Percentiles rank a stretch among this genome's conserved stretches.
These are phyloP conservation scores for Drosophila gunungcola DNA, from an alignment of 1,140 invertebrate species.

Conservation along the genomic window DNA sequence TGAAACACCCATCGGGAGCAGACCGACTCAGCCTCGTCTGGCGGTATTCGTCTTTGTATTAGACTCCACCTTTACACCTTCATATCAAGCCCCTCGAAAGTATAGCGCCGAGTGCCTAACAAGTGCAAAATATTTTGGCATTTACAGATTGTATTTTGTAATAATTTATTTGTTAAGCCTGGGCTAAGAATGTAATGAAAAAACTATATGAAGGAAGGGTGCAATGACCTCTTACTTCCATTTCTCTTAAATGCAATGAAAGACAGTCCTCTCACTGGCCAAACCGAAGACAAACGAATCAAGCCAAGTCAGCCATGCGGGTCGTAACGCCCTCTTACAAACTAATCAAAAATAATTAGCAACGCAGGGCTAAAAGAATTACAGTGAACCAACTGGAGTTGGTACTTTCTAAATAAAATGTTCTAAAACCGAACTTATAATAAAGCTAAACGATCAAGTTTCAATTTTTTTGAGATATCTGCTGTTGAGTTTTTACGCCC, in stretches of 20 bases:
- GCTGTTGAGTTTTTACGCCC: too few relatives aligned
- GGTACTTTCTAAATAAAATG: slow-evolving; percentile 1
- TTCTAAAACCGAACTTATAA: too few relatives aligned
- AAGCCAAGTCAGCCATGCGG: slow-evolving; percentile 51
- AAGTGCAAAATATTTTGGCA: slow-evolving; percentile 47
- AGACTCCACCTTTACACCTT: not conserved
- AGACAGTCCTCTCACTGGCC: slow-evolving; percentile 30
- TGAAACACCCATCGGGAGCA: too few relatives aligned
- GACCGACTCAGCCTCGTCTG: too few relatives aligned
- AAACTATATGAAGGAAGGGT: not conserved
- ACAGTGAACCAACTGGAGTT: slow-evolving; percentile 5
- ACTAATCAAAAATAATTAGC: slow-evolving; percentile 79
- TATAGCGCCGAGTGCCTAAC: slow-evolving; percentile 29
- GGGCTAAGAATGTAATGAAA: not conserved
- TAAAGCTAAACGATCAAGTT: too few relatives aligned
- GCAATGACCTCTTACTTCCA: slow-evolving; percentile 23
- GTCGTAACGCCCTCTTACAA: slow-evolving; percentile 62
- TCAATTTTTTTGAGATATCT: too few relatives aligned
- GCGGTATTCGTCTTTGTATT: too few relatives aligned
- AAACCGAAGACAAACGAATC: slow-evolving; percentile 18
- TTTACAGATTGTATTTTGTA: slow-evolving; percentile 28
- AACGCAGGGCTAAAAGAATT: slow-evolving; percentile 52
- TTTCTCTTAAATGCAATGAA: slow-evolving; percentile 36
- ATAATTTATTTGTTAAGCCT: too few relatives aligned
- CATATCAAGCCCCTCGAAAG: slow-evolving; percentile 7